Evolutionary conservation across 2,888 invertebrate genomes (phyloP).

Genomic region (Pollenia amentaria): DNA sequence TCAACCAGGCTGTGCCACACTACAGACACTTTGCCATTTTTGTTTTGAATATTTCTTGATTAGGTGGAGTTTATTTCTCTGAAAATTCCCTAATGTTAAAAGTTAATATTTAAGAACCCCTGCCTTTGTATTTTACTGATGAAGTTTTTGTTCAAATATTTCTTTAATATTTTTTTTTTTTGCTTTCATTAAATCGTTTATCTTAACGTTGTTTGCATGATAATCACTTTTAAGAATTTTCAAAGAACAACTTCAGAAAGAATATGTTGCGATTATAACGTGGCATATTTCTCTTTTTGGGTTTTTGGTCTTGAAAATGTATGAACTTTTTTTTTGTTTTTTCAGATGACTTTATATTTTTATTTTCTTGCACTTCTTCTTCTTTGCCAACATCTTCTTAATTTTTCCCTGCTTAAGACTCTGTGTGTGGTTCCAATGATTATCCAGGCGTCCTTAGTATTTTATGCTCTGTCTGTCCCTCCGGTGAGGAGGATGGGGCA

Average conservation of each 20-base stretch:
- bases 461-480: slow-evolving; percentile 42
- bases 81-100: too few relatives aligned
- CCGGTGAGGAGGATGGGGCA: slow-evolving; percentile 38
- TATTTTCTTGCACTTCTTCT: slow-evolving; percentile 7
- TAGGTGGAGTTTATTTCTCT: too few relatives aligned
- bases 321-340: slow-evolving; percentile 19
- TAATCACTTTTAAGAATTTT: slow-evolving; percentile 65
- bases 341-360: slow-evolving; percentile 36
- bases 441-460: slow-evolving; percentile 44
- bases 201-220: slow-evolving; percentile 65
- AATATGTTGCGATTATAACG: slow-evolving; percentile 19
- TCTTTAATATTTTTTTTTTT: slow-evolving; percentile 40
- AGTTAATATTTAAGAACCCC: slow-evolving; percentile 35
- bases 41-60: too few relatives aligned
- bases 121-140: background rate
- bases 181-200: slow-evolving; percentile 72
- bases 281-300: slow-evolving; percentile 40
- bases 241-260: slow-evolving; percentile 34
- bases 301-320: background rate
- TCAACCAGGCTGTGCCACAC: too few relatives aligned
- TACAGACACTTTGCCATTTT: too few relatives aligned
- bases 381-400: slow-evolving; percentile 10
- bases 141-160: slow-evolving; percentile 23
- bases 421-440: slow-evolving; percentile 70
- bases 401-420: slow-evolving; percentile 12